phyloP scores from a whole-genome alignment of 2,113 vertebrate genomes.

The Lophotis ruficrista region DNA sequence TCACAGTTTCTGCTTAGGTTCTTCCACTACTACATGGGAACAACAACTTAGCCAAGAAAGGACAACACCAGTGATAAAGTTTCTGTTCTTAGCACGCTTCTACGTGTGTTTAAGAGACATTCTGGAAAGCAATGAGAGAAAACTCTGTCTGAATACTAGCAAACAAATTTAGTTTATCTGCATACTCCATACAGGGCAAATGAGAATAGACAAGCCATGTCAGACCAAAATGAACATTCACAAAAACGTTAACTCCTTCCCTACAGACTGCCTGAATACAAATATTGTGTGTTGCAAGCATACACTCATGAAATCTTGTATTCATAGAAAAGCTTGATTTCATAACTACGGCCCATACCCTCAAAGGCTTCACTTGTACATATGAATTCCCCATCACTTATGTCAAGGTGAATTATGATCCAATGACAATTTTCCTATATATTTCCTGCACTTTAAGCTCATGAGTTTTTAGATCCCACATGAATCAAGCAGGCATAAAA shows the following conservation, averaged over 20 bases:
- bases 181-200: neutral
- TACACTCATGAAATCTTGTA: neutral
- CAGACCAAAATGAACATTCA: neutral
- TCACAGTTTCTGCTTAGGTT: neutral
- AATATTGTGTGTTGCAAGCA: neutral
- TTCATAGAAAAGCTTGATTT: conserved; percentile 10
- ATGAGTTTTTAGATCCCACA: neutral
- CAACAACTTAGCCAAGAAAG: neutral
- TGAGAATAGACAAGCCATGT: neutral
- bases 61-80: neutral
- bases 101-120: neutral
- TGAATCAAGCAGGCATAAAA: neutral
- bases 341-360: neutral
- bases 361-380: conserved; percentile 14
- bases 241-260: neutral
- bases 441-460: neutral
- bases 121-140: neutral
- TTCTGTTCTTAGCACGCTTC: neutral
- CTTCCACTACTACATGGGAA: neutral
- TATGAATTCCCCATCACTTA: neutral
- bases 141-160: neutral
- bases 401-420: neutral
- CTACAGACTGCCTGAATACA: neutral
- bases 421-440: neutral
- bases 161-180: neutral